A percentile compares a stretch with the other conserved stretches of the same genome.
Conservation (phyloP, 2,113 vertebrate genomes). For the Cyanocitta stelleri region DNA sequence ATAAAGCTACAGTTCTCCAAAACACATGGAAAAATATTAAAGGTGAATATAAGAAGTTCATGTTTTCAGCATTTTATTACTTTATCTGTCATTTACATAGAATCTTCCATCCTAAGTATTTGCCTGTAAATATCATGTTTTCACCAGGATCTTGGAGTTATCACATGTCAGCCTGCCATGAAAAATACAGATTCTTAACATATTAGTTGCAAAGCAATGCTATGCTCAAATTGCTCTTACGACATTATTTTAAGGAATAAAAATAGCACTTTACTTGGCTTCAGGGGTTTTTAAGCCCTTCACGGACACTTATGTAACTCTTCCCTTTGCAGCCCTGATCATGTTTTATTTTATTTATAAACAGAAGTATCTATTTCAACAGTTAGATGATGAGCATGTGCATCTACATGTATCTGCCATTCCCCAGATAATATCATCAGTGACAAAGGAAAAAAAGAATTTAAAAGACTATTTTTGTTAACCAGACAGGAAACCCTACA, state of each 20-base stretch:
- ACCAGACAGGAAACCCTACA: slow-evolving; percentile 25
- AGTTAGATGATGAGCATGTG: not conserved
- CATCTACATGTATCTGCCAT: not conserved
- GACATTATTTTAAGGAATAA: not conserved
- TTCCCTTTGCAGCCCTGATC: not conserved
- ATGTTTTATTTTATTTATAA: not conserved
- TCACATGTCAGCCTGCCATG: not conserved
- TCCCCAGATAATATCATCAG: not conserved
- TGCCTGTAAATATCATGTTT: not conserved
- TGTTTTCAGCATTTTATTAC: not conserved
- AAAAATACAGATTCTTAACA: not conserved
- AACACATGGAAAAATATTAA: not conserved
- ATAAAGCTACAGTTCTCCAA: not conserved
- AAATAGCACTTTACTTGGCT: not conserved
- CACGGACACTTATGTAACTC: not conserved
- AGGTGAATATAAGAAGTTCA: not conserved
- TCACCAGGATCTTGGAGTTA: not conserved
- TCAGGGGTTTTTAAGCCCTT: not conserved
- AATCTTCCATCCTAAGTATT: not conserved
- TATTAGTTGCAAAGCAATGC: not conserved
- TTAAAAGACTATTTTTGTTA: not conserved
- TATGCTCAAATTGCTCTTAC: not conserved
- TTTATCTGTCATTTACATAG: not conserved
- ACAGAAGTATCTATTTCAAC: not conserved
- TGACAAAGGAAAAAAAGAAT: not conserved